A percentile compares a stretch with the other conserved stretches of the same genome.
These are phyloP conservation scores for Crepidodera aurea DNA, from an alignment of 2,888 invertebrate species.

Conservation along the genomic window DNA sequence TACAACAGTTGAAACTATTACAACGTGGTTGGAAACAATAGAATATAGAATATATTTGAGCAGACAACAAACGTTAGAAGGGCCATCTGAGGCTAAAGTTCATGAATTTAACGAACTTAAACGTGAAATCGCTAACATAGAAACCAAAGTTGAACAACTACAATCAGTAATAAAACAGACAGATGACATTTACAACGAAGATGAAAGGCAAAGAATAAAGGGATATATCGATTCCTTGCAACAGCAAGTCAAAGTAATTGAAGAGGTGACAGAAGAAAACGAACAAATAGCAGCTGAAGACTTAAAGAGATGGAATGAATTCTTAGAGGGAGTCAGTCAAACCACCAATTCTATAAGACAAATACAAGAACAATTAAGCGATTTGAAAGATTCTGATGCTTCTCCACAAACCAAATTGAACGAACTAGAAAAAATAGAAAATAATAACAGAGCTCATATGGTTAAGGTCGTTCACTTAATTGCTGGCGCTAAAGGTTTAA, in stretches of 20 bases:
- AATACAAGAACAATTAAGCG: constrained; percentile 65
- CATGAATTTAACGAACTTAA: constrained; percentile 69
- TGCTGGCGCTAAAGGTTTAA: constrained; percentile 68
- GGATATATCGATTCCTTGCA: constrained; percentile 69
- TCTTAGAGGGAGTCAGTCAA: constrained; percentile 70
- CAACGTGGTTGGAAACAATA: constrained; percentile 85
- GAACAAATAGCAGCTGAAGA: constrained; percentile 67
- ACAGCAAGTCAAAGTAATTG: constrained; percentile 75
- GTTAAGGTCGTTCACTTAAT: constrained; percentile 70
- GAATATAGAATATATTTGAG: constrained; percentile 78
- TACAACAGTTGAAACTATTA: constrained; percentile 80
- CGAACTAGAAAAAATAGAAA: constrained; percentile 75
- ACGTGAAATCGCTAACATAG: constrained; percentile 72
- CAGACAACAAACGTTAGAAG: constrained; percentile 66
- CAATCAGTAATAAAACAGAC: constrained; percentile 66
- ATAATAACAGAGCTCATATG: constrained; percentile 69
- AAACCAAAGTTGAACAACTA: constrained; percentile 71
- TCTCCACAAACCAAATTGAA: constrained; percentile 74
- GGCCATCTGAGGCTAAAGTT: constrained; percentile 69
- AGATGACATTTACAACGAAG: constrained; percentile 62
- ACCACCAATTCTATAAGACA: constrained; percentile 65
- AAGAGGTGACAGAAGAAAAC: constrained; percentile 70
- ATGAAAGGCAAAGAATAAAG: constrained; percentile 62
- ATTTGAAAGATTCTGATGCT: constrained; percentile 69
- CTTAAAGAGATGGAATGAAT: constrained; percentile 76